Evolutionary conservation across 2,113 vertebrate species (phyloP).

Genomic region (Pipra filicauda): DNA sequence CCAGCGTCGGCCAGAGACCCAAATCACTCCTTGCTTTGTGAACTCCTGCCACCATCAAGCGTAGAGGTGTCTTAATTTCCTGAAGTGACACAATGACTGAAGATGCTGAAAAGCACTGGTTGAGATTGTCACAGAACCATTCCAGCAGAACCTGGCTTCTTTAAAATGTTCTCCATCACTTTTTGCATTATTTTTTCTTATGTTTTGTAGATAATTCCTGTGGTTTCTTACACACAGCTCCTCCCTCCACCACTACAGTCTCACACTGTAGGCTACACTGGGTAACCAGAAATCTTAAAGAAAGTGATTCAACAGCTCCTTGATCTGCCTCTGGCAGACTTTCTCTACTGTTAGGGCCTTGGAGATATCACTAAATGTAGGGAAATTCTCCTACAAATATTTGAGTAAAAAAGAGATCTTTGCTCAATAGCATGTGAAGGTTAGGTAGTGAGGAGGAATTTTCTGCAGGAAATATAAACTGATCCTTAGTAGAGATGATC

Average conservation of each 20-base stretch:
- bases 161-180: neutral
- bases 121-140: neutral
- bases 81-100: neutral
- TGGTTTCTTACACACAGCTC: neutral
- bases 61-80: neutral
- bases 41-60: neutral
- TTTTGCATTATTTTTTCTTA: neutral
- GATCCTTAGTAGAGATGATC: neutral
- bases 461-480: neutral
- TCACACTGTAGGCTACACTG: neutral
- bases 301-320: neutral
- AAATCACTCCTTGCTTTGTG: constrained; percentile 17
- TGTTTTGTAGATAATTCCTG: neutral
- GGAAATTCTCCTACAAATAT: neutral
- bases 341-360: neutral
- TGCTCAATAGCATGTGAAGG: neutral
- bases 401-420: neutral
- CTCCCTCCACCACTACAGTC: neutral
- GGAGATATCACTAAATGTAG: neutral
- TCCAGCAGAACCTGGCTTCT: neutral
- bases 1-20: neutral
- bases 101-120: neutral
- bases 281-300: neutral
- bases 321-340: neutral
- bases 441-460: neutral